Evolutionary conservation across 2,797 vertebrate genomes (phyloP).

Genomic region (Peromyscus melanophrys): DNA sequence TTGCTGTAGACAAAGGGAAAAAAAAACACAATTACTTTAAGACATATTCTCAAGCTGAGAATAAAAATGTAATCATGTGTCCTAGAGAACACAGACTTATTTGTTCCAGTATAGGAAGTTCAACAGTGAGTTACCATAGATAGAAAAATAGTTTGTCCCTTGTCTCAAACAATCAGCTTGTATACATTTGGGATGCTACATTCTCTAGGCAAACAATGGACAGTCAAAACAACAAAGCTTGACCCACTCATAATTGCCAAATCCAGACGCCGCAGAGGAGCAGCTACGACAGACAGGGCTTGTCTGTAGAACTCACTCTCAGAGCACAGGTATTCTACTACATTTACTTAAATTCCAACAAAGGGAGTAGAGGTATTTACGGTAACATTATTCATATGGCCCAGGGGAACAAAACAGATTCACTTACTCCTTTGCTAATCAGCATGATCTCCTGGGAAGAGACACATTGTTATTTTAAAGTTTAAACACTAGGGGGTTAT

Average conservation of each 20-base stretch:
- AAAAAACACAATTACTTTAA: constrained; percentile 44
- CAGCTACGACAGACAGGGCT: not conserved
- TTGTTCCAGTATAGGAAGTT: not conserved
- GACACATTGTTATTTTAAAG: not conserved
- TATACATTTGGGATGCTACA: not conserved
- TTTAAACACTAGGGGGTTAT: constrained; percentile 13
- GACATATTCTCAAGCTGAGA: constrained; percentile 58
- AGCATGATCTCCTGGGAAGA: not conserved
- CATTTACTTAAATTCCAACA: not conserved
- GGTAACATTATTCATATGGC: not conserved
- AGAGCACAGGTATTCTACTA: not conserved
- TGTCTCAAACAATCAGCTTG: not conserved
- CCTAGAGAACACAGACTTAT: not conserved
- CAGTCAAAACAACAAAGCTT: not conserved
- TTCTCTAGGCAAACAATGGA: not conserved
- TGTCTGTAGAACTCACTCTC: not conserved
- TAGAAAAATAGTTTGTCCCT: not conserved
- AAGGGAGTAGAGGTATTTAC: not conserved
- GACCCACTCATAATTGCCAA: not conserved
- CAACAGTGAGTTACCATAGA: not conserved
- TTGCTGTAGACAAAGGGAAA: constrained; percentile 90
- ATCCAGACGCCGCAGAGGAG: not conserved
- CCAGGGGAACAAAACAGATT: not conserved
- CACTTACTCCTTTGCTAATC: constrained; percentile 13
- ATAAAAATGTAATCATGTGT: not conserved